These are phyloP conservation scores for Parotocinclus haroldoi DNA, from an alignment of 2,797 vertebrate genomes.

Conservation along the genomic window DNA sequence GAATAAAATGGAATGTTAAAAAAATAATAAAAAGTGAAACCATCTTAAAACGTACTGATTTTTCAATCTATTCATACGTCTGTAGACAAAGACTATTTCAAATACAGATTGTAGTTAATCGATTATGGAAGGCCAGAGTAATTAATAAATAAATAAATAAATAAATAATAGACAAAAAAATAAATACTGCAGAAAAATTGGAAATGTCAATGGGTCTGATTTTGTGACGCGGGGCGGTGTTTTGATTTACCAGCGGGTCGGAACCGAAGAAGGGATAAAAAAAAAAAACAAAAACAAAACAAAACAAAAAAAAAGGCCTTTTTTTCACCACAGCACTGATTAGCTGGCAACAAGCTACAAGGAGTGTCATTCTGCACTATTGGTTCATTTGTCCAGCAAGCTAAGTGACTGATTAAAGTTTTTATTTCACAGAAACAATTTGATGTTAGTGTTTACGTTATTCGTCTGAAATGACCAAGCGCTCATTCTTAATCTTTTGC, in stretches of 20 bases:
- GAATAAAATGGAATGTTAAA: constrained; percentile 42
- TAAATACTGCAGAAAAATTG: constrained; percentile 52
- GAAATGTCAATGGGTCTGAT: constrained; percentile 41
- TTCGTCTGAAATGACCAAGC: constrained; percentile 33
- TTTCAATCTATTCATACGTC: constrained; percentile 36
- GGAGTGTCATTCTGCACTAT: constrained; percentile 19
- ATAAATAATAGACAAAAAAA: constrained; percentile 51
- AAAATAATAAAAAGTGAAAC: constrained; percentile 36
- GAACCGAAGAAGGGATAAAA: neutral
- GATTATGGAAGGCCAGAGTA: constrained; percentile 53
- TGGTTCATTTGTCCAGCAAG: constrained; percentile 28
- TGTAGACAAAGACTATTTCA: constrained; percentile 47
- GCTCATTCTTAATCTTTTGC: constrained; percentile 25
- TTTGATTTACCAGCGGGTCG: constrained; percentile 6
- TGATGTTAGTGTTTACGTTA: constrained; percentile 23
- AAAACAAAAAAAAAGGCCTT: constrained; percentile 10
- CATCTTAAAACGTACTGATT: constrained; percentile 24
- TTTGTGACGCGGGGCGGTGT: constrained; percentile 3
- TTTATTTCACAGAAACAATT: constrained; percentile 25
- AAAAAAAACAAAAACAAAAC: too few species aligned
- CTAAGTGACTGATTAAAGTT: constrained; percentile 12
- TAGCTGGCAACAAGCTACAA: constrained; percentile 16
- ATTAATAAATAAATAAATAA: constrained; percentile 65
- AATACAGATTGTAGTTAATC: constrained; percentile 54
- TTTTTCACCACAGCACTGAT: constrained; percentile 23